A percentile compares a stretch with the other conserved stretches of the same genome.
Conservation (phyloP, 2,797 vertebrate genomes). For the Pantherophis vulpinus region DNA sequence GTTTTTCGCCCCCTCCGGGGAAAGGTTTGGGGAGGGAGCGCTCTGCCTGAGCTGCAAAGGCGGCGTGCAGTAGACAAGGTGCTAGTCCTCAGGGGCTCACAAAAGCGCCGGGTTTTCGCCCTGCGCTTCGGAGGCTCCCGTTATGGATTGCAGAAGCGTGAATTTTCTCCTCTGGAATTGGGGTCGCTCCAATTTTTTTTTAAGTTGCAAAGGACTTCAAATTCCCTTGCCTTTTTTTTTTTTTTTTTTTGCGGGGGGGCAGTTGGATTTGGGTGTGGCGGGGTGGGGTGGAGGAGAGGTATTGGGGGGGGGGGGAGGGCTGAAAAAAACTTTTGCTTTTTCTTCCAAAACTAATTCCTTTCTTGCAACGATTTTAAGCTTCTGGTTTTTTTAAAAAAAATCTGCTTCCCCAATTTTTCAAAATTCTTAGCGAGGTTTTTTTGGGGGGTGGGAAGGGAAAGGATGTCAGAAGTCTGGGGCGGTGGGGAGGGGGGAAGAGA, state of each 20-base stretch:
- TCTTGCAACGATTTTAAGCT: background rate
- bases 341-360: background rate
- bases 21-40: background rate
- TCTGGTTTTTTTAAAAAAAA: background rate
- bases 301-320: too few species aligned
- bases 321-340: background rate
- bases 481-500: background rate
- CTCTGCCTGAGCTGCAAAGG: background rate
- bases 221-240: background rate
- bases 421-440: background rate
- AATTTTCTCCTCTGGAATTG: background rate
- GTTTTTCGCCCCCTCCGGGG: background rate
- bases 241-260: too few species aligned
- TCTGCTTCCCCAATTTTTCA: background rate
- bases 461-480: accelerated
- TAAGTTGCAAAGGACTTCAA: background rate
- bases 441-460: background rate
- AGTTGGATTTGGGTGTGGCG: accelerated
- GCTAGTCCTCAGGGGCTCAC: background rate
- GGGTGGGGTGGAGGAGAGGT: background rate
- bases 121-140: background rate
- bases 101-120: background rate
- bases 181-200: background rate
- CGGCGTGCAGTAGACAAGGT: background rate
- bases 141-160: background rate